Percentiles rank a stretch among this genome's conserved stretches.
These are phyloP conservation scores for Halesus radiatus DNA, from an alignment of 1,140 invertebrate genomes.

Conservation along the genomic window DNA sequence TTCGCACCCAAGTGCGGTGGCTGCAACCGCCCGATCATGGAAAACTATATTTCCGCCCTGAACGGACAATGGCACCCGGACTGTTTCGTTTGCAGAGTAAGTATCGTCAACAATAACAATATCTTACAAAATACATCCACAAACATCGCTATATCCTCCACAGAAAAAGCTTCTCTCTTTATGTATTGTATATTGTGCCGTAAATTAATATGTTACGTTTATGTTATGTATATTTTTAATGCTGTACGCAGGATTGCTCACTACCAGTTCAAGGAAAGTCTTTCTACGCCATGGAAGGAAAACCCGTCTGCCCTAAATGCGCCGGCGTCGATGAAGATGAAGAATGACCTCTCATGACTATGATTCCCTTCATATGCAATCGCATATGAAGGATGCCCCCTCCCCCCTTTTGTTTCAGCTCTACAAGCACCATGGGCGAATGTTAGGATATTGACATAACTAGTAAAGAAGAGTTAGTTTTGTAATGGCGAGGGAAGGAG, in stretches of 20 bases:
- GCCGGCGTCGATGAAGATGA: constrained; percentile 91
- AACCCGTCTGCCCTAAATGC: constrained; percentile 91
- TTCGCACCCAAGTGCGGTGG: constrained; percentile 99
- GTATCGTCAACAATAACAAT: constrained; percentile 62
- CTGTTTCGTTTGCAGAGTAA: constrained; percentile 99
- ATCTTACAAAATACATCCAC: constrained; percentile 17
- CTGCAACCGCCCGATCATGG: constrained; percentile 96
- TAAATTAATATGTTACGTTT: constrained; percentile 14
- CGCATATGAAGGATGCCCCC: constrained; percentile 60
- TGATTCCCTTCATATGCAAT: constrained; percentile 39
- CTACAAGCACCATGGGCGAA: constrained; percentile 42
- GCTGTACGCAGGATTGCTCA: constrained; percentile 87
- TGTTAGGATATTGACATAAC: constrained; percentile 36
- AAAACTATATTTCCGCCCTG: constrained; percentile 98
- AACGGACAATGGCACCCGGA: constrained; percentile 99
- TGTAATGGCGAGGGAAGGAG: neutral
- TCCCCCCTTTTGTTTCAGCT: constrained; percentile 68
- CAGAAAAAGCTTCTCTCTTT: neutral
- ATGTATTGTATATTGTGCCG: neutral
- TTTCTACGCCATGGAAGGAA: constrained; percentile 95
- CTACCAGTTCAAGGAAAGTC: constrained; percentile 91
- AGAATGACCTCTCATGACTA: constrained; percentile 68
- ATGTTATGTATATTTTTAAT: constrained; percentile 32
- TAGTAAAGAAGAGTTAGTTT: constrained; percentile 11
- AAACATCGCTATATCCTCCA: neutral